phyloP scores from a whole-genome alignment of 2,888 invertebrate species.

The Cosmopolites sordidus region DNA sequence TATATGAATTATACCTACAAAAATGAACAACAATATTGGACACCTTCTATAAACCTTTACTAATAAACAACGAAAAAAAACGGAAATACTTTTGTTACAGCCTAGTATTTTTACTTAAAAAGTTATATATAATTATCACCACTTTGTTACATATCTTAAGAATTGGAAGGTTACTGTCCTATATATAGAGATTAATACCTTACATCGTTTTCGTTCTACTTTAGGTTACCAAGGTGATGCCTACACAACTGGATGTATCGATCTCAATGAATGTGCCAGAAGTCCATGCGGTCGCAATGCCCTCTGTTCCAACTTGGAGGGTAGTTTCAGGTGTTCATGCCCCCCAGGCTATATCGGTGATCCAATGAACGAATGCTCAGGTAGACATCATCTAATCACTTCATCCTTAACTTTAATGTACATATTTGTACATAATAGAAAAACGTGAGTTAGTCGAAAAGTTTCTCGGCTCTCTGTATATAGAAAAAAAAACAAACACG shows the following conservation, averaged over 20 bases:
- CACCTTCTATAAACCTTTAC: too few relatives aligned
- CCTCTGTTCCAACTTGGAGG: constrained; percentile 72
- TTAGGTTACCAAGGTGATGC: constrained; percentile 69
- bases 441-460: constrained; percentile 1
- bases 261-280: constrained; percentile 71
- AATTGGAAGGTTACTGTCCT: too few relatives aligned
- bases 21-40: too few relatives aligned
- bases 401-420: constrained; percentile 25
- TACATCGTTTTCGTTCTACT: background rate
- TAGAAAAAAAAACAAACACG: constrained; percentile 38
- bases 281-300: constrained; percentile 71
- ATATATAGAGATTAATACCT: too few relatives aligned
- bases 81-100: too few relatives aligned
- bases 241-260: constrained; percentile 64
- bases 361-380: constrained; percentile 69
- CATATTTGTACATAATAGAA: constrained; percentile 31
- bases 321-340: constrained; percentile 76
- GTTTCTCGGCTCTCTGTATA: background rate
- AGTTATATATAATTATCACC: too few relatives aligned
- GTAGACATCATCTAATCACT: constrained; percentile 48
- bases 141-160: too few relatives aligned
- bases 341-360: constrained; percentile 80
- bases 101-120: too few relatives aligned
- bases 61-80: too few relatives aligned
- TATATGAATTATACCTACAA: too few relatives aligned